phyloP scores from a whole-genome alignment of 2,797 vertebrate species.

The Vireo griseus region DNA sequence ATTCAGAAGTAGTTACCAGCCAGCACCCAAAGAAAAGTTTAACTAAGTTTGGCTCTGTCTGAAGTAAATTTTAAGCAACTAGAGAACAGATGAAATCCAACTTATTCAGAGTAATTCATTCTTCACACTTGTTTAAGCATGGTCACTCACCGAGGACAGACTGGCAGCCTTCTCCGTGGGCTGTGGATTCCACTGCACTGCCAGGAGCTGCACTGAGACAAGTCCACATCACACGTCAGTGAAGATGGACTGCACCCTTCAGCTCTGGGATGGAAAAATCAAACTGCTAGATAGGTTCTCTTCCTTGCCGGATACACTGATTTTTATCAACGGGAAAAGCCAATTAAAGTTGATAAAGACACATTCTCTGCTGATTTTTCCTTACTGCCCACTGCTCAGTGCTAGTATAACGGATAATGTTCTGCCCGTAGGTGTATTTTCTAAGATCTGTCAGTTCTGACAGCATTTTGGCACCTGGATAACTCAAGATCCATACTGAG shows the following conservation, averaged over 20 bases:
- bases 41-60: not conserved
- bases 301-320: conserved; percentile 4
- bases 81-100: conserved; percentile 4
- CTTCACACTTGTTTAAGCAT: conserved; percentile 32
- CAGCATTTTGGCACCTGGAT: conserved; percentile 72
- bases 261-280: conserved; percentile 57
- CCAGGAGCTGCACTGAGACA: conserved; percentile 5
- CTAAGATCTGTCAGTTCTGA: conserved; percentile 74
- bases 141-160: conserved; percentile 24
- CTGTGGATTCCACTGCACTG: not conserved
- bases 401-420: conserved; percentile 70
- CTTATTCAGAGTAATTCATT: conserved; percentile 23
- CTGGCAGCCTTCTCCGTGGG: conserved; percentile 6
- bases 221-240: not conserved
- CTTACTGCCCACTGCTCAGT: conserved; percentile 68
- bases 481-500: conserved; percentile 73
- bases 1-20: not conserved
- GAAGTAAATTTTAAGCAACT: not conserved
- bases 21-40: conserved; percentile 1
- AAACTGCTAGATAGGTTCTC: conserved; percentile 36
- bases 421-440: conserved; percentile 72
- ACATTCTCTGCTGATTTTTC: conserved; percentile 59
- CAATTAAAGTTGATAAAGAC: conserved; percentile 72
- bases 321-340: conserved; percentile 65
- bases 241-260: conserved; percentile 55